Evolutionary conservation across 2,797 vertebrate species (phyloP), one percentile per base, ranked within the genome.

Genomic region (Poliocrania exsul): DNA sequence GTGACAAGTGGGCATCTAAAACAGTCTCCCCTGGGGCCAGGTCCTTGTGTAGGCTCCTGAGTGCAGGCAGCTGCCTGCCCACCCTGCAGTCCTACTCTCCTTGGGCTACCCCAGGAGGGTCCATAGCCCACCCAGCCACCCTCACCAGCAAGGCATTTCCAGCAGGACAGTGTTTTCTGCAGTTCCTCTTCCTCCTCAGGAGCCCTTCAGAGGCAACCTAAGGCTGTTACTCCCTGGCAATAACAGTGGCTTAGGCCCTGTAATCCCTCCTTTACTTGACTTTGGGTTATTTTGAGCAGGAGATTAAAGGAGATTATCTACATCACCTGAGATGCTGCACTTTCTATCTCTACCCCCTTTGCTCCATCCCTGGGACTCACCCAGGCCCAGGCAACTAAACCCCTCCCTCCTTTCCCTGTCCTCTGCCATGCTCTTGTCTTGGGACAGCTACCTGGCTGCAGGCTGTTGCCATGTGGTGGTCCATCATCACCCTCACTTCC

Each of bases 221-320:
- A 96, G 94, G 95, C 94, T 91, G 93, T 94, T 88, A 92, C 40
- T 58, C 71, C 71, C 84, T 8, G 44, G 83, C 11, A 37, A 94
- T 74, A 91, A 97, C 93, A 93, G 71, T 81, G 95, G 93, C 85
- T 97, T 90, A 95, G 96, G 75, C 54, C 38, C 87, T 54, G 61
- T 98, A 98, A 98, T 98, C 98, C 96, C 97, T 97, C 94, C 96
- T 98, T 97, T 94, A 92, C 96, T 96, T 96, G 97, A 97, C 97
- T 97, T 96, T 96, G 96, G 91, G 97, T 97, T 98, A 98, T 98
- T 98, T 97, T 97, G 97, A 98, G 97, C 94, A 95, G 96, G 96
- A 98, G 98, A 98, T 98, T 98, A 98, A 81, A 95, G 90, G 95
- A 85, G 97, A 98, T 98, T 98, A 96, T 94, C 95, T 86, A 46